Evolutionary conservation across 2,797 vertebrate species (phyloP).

Genomic region (Arnoldichthys spilopterus): DNA sequence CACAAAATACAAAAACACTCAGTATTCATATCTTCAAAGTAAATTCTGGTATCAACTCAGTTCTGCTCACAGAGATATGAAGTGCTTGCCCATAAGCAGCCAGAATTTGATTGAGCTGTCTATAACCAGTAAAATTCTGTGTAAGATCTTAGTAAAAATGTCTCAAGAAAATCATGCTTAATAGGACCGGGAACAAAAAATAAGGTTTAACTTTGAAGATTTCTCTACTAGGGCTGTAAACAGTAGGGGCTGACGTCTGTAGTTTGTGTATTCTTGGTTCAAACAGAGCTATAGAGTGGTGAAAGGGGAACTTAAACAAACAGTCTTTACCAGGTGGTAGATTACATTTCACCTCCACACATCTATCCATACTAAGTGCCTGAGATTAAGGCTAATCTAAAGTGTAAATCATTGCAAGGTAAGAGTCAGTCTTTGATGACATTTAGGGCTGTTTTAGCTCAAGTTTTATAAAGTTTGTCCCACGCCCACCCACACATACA

Average conservation of each 20-base stretch:
- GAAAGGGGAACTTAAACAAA: slow-evolving; percentile 1
- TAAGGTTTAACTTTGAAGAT: neutral
- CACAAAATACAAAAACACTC: too few species aligned
- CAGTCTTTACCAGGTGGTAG: slow-evolving; percentile 1
- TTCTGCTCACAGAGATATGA: too few species aligned
- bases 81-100: too few species aligned
- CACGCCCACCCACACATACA: neutral
- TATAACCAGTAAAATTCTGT: too few species aligned
- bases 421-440: neutral
- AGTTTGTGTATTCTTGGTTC: slow-evolving; percentile 6
- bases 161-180: too few species aligned
- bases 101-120: too few species aligned
- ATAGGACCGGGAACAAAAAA: too few species aligned
- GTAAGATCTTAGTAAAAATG: too few species aligned
- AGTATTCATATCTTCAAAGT: too few species aligned
- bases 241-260: neutral
- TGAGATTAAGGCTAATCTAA: neutral
- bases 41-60: too few species aligned
- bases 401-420: neutral
- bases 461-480: neutral
- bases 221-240: neutral
- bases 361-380: neutral
- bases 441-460: neutral
- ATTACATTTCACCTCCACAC: slow-evolving; percentile 8
- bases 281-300: neutral